Conservation (phyloP, 1,140 invertebrate species). For the Trichonephila clavipes region DNA sequence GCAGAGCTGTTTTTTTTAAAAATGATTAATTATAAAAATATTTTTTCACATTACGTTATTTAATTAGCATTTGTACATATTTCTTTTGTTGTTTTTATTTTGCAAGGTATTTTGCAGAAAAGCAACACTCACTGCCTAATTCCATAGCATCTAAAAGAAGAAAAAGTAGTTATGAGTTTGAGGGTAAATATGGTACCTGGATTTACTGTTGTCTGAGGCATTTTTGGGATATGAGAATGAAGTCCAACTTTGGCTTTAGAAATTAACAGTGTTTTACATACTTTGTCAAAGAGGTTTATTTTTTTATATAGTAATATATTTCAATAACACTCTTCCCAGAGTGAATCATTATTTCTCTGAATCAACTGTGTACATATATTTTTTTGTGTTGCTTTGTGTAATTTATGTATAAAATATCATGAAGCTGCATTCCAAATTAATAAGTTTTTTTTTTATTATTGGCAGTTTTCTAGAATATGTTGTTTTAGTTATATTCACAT, state of each 20-base stretch:
- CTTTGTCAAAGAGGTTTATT: slow-evolving; percentile 45
- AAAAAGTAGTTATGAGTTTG: slow-evolving; percentile 20
- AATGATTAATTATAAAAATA: neutral
- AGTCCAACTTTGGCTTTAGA: slow-evolving; percentile 30
- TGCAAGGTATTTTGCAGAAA: slow-evolving; percentile 21
- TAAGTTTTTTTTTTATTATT: slow-evolving; percentile 23
- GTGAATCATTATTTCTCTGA: slow-evolving; percentile 46
- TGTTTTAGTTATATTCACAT: neutral
- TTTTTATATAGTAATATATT: slow-evolving; percentile 67
- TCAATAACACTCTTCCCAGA: slow-evolving; percentile 6
- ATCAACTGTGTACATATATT: slow-evolving; percentile 38
- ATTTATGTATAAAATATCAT: slow-evolving; percentile 14
- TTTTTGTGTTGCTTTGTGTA: slow-evolving; percentile 31
- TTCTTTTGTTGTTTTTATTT: neutral
- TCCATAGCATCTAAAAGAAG: slow-evolving; percentile 35
- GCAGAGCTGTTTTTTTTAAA: neutral
- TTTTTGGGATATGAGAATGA: neutral
- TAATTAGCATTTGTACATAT: slow-evolving; percentile 3
- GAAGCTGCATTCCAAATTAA: slow-evolving; percentile 51
- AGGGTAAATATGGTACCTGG: slow-evolving; percentile 69
- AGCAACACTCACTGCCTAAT: slow-evolving; percentile 49
- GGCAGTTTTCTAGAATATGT: neutral
- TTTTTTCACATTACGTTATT: slow-evolving; percentile 39
- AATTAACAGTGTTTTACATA: slow-evolving; percentile 35
- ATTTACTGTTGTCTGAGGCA: slow-evolving; percentile 21